These are phyloP conservation scores for Monopterus albus DNA, from an alignment of 2,113 vertebrate species.

Conservation along the genomic window DNA sequence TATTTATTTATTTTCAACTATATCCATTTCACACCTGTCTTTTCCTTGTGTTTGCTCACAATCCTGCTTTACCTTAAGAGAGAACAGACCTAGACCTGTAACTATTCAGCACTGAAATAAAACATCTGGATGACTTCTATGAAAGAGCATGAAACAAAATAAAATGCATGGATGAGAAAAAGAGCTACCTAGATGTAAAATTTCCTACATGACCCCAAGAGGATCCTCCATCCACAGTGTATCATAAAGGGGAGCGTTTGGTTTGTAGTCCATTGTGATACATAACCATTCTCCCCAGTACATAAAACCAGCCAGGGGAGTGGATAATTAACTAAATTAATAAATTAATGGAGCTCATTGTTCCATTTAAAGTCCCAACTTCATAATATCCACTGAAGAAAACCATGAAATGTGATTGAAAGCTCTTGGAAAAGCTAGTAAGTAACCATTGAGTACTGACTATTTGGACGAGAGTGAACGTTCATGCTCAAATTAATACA, in stretches of 20 bases:
- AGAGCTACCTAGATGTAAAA: not conserved
- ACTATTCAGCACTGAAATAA: not conserved
- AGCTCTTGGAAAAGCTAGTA: too few relatives aligned
- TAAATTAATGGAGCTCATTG: too few relatives aligned
- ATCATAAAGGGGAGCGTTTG: not conserved
- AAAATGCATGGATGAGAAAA: not conserved
- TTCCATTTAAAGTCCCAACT: too few relatives aligned
- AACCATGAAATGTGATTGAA: too few relatives aligned
- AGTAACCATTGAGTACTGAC: too few relatives aligned
- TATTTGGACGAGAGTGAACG: not conserved
- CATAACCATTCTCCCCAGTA: too few relatives aligned
- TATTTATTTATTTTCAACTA: too few relatives aligned
- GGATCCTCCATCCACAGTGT: too few relatives aligned
- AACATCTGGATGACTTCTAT: not conserved
- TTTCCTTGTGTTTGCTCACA: not conserved
- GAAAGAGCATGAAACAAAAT: not conserved
- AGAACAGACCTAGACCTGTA: not conserved
- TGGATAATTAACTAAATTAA: not conserved
- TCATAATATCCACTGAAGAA: too few relatives aligned
- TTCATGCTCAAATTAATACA: not conserved
- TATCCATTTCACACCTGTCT: not conserved
- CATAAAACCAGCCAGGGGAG: not conserved
- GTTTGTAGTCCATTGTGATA: too few relatives aligned
- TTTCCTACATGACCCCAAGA: too few relatives aligned
- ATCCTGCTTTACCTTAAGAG: too few relatives aligned